Evolutionary conservation across 2,113 vertebrate species (phyloP).

Genomic region (Colaptes auratus): DNA sequence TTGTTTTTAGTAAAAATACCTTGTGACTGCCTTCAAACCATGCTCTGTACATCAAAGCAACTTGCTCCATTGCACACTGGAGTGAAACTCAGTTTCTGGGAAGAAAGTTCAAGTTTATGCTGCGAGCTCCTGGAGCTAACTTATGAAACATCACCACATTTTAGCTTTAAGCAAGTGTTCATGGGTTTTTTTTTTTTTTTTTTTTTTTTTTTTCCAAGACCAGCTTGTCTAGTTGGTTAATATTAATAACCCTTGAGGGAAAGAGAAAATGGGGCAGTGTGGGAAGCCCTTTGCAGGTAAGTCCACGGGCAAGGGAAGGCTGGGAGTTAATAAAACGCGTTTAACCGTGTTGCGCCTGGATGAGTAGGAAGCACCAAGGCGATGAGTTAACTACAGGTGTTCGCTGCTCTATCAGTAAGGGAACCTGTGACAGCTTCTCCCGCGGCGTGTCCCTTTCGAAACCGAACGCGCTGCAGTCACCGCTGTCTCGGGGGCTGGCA

Average conservation of each 20-base stretch:
- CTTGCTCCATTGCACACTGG: background rate
- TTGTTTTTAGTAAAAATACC: background rate
- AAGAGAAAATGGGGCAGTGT: too few species aligned
- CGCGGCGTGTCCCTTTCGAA: background rate
- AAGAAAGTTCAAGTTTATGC: background rate
- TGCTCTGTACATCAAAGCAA: background rate
- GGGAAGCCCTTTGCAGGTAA: background rate
- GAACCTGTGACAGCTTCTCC: background rate
- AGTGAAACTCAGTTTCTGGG: background rate
- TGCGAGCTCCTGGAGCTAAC: too few species aligned
- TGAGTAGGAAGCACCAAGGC: too few species aligned
- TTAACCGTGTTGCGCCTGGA: fast-evolving
- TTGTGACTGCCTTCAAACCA: fast-evolving
- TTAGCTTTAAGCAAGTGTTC: background rate
- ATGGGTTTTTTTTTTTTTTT: background rate
- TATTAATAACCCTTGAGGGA: background rate
- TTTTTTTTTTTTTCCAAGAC: background rate
- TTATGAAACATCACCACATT: fast-evolving
- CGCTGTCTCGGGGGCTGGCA: too few species aligned
- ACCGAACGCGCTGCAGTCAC: background rate
- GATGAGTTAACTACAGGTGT: background rate
- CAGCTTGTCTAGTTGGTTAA: too few species aligned
- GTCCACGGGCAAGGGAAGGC: background rate
- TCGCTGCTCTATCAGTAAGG: background rate
- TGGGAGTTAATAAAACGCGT: too few species aligned